Base-by-base conservation (phyloP, 2,797 vertebrate species). In the Clarias laeviceps region DNA sequence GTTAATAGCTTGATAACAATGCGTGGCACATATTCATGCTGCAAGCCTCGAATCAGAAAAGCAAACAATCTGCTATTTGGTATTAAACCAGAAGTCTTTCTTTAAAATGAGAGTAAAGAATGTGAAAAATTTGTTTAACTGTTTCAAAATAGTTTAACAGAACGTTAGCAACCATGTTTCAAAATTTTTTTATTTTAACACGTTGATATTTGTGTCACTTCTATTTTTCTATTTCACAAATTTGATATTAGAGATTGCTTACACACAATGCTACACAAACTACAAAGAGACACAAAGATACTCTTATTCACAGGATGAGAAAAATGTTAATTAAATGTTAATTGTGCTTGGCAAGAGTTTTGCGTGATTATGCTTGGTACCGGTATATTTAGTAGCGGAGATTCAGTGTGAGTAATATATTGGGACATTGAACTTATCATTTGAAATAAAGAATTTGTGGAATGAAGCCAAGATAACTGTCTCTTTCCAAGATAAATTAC, bases 1-100 rank as follows among this genome's bases (percentile, higher is more conserved):
- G 14, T 81, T 81, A 74, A 70, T 73, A 74, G 7, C 29, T 27
- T 57, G 59, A 73, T 65, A 73, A 85, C 72, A 80, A 73, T 37
- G 8, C 84, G 34, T 57, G 61, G 37, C 68, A 80, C n/a, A 80
- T 72, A 40, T 56, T 65, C 27, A 80, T 34, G 57, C 68, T 80
- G 12, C 29, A 57, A n/a, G 24, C 22, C 14, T 65, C 73, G 8
- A 50, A 64, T 73, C 59, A 85, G 68, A 65, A 73, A 80, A 50
- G 64, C 17, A 45, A 54, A 70, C 15, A 3, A 70, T 40, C 54
- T 40, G 4, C 34, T 62, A n/a, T 32, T 8, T 73, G 32, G 15
- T 37, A n/a, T 84, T 57, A 68, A 73, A 34, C 12, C 5, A 14
- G 37, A 78, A 27, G 24, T 17, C 50, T 29, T 6, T 54, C 4